These are phyloP conservation scores for Hylyphantes graminicola DNA, from an alignment of 1,140 invertebrate genomes.

Conservation along the genomic window DNA sequence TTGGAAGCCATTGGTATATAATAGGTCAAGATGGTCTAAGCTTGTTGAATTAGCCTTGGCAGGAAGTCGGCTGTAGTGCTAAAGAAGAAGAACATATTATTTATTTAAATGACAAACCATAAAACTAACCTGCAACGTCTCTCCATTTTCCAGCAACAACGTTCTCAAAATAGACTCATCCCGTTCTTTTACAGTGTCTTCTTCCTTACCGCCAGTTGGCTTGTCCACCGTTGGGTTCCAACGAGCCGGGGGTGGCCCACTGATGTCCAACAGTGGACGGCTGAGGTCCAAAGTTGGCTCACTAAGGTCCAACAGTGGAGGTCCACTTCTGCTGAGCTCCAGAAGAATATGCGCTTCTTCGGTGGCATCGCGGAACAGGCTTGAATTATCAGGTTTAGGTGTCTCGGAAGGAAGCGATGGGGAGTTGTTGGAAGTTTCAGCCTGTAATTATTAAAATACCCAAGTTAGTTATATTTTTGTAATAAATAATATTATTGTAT, in stretches of 20 bases:
- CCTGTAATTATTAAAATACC: no score
- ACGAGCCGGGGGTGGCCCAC: no score
- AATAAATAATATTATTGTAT: no score
- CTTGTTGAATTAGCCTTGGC: no score
- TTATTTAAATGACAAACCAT: no score
- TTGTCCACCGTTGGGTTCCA: not conserved
- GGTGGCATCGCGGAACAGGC: not conserved
- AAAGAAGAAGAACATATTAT: no score
- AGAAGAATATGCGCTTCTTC: constrained; percentile 14
- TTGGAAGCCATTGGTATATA: no score
- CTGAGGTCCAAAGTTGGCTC: not conserved
- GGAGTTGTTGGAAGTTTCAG: no score
- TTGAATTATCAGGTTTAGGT: not conserved
- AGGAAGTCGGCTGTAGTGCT: no score
- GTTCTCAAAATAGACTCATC: constrained; percentile 51
- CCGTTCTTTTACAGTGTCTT: not conserved
- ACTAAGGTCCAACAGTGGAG: not conserved
- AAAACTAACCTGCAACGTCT: constrained; percentile 13
- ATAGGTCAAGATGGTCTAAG: no score
- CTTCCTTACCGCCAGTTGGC: not conserved
- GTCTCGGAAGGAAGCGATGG: not conserved
- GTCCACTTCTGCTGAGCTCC: constrained; percentile 3
- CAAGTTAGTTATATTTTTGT: no score
- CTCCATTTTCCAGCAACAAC: constrained; percentile 36
- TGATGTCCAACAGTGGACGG: not conserved